Evolutionary conservation across 2,113 vertebrate species (phyloP), one percentile per base, ranked within the genome.

Genomic region (Gasterosteus nipponicus): DNA sequence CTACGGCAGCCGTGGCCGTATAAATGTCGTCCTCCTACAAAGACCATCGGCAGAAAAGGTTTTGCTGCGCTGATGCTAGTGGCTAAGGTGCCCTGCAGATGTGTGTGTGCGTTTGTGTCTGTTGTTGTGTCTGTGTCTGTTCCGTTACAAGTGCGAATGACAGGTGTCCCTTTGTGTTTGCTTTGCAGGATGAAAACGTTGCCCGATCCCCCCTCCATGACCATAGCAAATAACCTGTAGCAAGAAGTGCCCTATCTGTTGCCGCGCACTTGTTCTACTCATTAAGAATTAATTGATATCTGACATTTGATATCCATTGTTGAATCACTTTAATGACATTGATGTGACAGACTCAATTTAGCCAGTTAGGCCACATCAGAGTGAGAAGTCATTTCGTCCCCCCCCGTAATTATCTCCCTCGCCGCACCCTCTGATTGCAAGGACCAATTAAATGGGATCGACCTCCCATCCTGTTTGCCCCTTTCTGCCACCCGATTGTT

Each of bases 381-480:
- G 74, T 65, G 44, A 73, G 66, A 84, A 88, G 87, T 87, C 35
- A 71, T 88, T 86, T 72, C 58, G 70, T 82, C 84, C 82, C 83
- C 22, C 78, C 74, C 78, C 11, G 31, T 90, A 71, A 86, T 91
- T 91, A 89, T 90, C 85, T 71, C 74, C 67, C 75, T 84, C 87
- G 77, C 82, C 78, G 67, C 80, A 72, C 83, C 38, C 74, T 61
- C 38, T 87, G 85, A 87, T 90, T 89, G 85, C 84, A 62, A 64
- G 54, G 76, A 75, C 81, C 87, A 89, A 91, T 91, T 91, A 92
- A 91, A 92, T 83, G 7, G 26, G 78, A 89, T 82, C 83, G 90
- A 78, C 83, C 87, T 86, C 82, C 77, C 86, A 81, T 85, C 83
- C 81, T 77, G 81, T 77, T 72, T 63, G 64, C 35, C 71, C 70